Evolutionary conservation across 2,888 invertebrate species (phyloP).

Genomic region (Malachius bipustulatus): DNA sequence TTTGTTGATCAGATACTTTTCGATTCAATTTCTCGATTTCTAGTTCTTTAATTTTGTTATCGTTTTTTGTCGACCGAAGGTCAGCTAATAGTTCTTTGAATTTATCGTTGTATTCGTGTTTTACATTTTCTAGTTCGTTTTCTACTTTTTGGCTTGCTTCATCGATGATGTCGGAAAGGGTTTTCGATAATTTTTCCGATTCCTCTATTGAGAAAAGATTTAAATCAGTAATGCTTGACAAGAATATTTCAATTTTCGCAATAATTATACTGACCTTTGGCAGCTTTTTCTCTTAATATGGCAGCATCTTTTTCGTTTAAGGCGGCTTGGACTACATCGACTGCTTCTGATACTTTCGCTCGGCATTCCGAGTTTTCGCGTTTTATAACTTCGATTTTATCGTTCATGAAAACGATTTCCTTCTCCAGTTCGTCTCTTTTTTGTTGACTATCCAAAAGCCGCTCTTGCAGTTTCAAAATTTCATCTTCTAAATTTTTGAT

Average conservation of each 20-base stretch:
- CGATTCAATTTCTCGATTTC: conserved; percentile 43
- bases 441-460: conserved; percentile 25
- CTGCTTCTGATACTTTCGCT: conserved; percentile 45
- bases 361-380: conserved; percentile 40
- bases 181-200: conserved; percentile 40
- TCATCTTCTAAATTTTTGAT: conserved; percentile 39
- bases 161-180: conserved; percentile 41
- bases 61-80: conserved; percentile 44
- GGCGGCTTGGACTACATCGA: conserved; percentile 44
- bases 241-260: too few relatives aligned
- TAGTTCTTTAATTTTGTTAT: conserved; percentile 44
- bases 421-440: conserved; percentile 34
- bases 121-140: conserved; percentile 46
- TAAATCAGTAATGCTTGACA: conserved; percentile 2
- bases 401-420: conserved; percentile 34
- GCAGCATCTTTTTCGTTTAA: conserved; percentile 45
- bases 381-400: conserved; percentile 33
- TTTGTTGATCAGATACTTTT: conserved; percentile 44
- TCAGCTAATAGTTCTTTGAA: conserved; percentile 44
- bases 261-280: conserved; percentile 26
- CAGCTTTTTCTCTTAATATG: conserved; percentile 38
- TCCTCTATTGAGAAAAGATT: too few relatives aligned
- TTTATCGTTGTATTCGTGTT: conserved; percentile 46
- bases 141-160: conserved; percentile 45
- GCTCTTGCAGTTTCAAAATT: conserved; percentile 37